A percentile compares a stretch with the other conserved stretches of the same genome.
Evolutionary conservation across 2,888 invertebrate species (phyloP).

Genomic region (Schizaphis graminum): DNA sequence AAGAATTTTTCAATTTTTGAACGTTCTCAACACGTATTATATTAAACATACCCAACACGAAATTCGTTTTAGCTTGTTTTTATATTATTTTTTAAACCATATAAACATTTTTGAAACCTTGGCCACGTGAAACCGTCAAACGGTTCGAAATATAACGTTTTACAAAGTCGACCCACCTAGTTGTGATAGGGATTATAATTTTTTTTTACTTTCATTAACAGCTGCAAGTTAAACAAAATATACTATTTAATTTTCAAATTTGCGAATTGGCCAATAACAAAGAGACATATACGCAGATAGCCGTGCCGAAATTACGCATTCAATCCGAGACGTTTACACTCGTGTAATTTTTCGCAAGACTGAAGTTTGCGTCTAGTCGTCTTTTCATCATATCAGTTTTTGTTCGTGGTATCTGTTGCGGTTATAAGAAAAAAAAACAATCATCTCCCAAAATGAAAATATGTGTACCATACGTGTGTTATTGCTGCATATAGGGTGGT

Average conservation of each 20-base stretch:
- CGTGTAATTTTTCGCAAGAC: background rate
- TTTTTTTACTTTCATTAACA: background rate
- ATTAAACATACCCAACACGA: background rate
- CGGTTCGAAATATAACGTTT: background rate
- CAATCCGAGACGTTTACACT: background rate
- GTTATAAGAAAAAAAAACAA: background rate
- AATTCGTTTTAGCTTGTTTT: background rate
- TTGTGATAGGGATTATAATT: background rate
- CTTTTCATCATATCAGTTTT: background rate
- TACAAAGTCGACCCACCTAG: background rate
- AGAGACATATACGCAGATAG: background rate
- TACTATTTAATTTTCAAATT: background rate
- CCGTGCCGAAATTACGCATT: background rate
- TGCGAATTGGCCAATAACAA: background rate
- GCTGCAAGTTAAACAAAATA: background rate
- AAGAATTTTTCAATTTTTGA: background rate
- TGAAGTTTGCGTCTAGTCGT: background rate
- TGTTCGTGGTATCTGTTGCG: background rate
- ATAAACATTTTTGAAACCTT: background rate
- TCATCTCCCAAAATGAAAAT: background rate
- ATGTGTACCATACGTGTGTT: background rate
- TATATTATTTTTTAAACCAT: background rate
- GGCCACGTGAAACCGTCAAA: background rate
- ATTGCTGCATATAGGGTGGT: background rate
- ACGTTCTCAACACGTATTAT: background rate